Evolutionary conservation across 2,797 vertebrate genomes (phyloP).

Genomic region (Hydrocynus forskahlii): DNA sequence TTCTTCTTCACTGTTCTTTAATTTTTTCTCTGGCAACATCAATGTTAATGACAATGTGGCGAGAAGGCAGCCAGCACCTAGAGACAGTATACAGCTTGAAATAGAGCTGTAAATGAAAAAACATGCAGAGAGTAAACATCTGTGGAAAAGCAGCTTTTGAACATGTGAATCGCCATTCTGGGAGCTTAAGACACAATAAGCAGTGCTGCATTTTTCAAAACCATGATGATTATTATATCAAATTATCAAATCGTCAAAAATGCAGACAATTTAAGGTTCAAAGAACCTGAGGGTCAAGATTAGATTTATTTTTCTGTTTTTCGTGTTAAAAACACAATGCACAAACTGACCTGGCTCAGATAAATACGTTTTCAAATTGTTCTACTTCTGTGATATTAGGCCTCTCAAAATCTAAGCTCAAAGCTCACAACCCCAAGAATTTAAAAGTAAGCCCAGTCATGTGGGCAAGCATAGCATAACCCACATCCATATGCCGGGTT

Average conservation of each 20-base stretch:
- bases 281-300: not conserved
- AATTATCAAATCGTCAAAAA: not conserved
- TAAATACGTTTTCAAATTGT: not conserved
- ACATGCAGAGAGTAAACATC: not conserved
- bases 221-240: not conserved
- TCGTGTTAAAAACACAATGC: not conserved
- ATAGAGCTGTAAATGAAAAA: constrained; percentile 6
- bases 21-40: not conserved
- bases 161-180: not conserved
- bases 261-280: not conserved
- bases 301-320: too few relatives aligned
- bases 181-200: not conserved
- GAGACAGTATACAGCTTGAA: not conserved
- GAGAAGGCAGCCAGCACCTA: not conserved
- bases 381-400: too few relatives aligned
- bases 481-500: not conserved
- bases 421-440: not conserved
- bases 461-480: not conserved
- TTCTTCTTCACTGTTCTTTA: not conserved
- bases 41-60: not conserved
- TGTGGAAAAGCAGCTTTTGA: not conserved
- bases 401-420: not conserved
- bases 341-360: not conserved
- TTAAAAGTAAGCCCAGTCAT: not conserved
- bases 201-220: not conserved